Evolutionary conservation across 2,113 vertebrate genomes (phyloP), one percentile per base, ranked within the genome.

Genomic region (Hyaena hyaena): DNA sequence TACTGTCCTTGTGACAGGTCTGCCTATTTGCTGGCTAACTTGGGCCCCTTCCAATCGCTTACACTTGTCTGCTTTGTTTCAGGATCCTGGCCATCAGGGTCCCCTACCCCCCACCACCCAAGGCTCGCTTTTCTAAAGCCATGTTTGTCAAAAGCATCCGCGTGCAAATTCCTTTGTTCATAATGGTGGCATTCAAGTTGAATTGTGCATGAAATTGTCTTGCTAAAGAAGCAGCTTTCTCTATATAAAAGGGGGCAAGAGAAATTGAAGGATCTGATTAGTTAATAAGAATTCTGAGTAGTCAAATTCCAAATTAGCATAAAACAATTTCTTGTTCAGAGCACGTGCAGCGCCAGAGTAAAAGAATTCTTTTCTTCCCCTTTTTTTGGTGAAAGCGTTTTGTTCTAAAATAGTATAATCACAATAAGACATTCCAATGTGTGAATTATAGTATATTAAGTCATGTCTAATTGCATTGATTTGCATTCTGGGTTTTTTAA

Each of bases 361-460:
- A 81, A 93, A 86, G 95, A 90, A 97, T 79, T 90, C 89, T 96
- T 89, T 88, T 73, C 26, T 97, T 88, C 61, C 50, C 10, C 58
- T 80, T 0, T 0, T 84, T 69, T 92, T 90, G 35, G 93, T 97
- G 94, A 97, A 97, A 96, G 93, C 93, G 93, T 97, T 98, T 98
- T 97, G 97, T 97, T 97, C 98, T 97, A 98, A 97, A 98, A 97
- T 98, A 98, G 98, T 98, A 97, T 96, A 96, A 97, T 98, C 98
- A 98, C 96, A 98, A 98, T 98, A 98, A 98, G 96, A 98, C 95
- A 97, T 97, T 98, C 88, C 97, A 97, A 88, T 94, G 95, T 98
- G 90, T 97, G 98, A 98, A 98, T 98, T 98, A 97, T 97, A 96
- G 97, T 95, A 97, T 98, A 98, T 98, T 97, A 97, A 98, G 97